Base-by-base conservation (phyloP, 64 coral and sea anemone genomes). In the Stichodactyla helianthus region DNA sequence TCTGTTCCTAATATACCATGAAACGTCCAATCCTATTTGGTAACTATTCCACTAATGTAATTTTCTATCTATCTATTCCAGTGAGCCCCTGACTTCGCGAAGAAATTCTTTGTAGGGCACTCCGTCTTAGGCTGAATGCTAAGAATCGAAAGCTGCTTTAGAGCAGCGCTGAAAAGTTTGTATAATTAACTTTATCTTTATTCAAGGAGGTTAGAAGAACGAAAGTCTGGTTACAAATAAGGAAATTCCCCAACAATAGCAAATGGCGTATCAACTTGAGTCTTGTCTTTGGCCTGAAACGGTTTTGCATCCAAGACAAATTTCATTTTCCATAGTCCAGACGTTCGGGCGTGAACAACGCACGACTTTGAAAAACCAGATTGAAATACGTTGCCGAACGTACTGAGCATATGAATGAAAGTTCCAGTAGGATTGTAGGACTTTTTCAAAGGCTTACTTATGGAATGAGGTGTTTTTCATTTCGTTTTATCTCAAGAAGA, bases 191-290 rank as follows among this genome's bases (percentile, higher is more conserved):
- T 26, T 31, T 11, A 12, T 10, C 0, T 26, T 23, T 74, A 74
- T 74, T 74, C 68, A 74, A 74, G 1, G 35, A 26, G 12, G 12
- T 26, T 74, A 31, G n/a, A 7, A 74, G 25, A 74, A 74, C 26
- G 68, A 74, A 74, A 74, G 68, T 74, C 68, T 74, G n/a, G 68
- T 74, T 74, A 74, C 68, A 74, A 74, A 74, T 74, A 74, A 74
- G 68, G 68, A 27, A 74, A 74, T 74, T 0, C 27, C 8, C 68
- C 23, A 31, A 74, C 68, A 74, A 74, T 27, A 74, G 8, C 10
- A 31, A 9, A 74, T 9, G 68, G 27, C 68, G 68, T 74, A 74
- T 74, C 68, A 74, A 74, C 68, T 74, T 35, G 12, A 74, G 7
- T 27, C 68, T 12, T 74, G 22, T 27, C 22, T 74, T 74, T 19